A percentile compares a stretch with the other conserved stretches of the same genome.
These are phyloP conservation scores for Echeneis naucrates DNA, from an alignment of 2,797 vertebrate species.

Conservation along the genomic window DNA sequence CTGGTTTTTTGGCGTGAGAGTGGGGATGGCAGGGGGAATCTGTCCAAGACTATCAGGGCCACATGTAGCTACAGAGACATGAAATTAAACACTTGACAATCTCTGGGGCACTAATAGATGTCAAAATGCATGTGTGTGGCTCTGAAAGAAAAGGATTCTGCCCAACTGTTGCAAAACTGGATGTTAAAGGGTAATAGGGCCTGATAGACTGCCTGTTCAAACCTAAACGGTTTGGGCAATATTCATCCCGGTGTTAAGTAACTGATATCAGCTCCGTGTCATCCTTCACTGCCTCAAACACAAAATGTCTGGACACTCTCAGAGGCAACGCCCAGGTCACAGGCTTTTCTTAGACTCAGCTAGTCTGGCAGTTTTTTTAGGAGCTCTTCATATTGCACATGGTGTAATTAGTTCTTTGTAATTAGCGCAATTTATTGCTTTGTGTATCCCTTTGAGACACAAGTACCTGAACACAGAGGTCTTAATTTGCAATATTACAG, in stretches of 20 bases:
- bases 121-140: constrained; percentile 29
- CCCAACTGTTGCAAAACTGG: constrained; percentile 47
- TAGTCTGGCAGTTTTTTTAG: constrained; percentile 64
- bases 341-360: constrained; percentile 71
- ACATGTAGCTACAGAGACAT: constrained; percentile 49
- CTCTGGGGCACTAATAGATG: constrained; percentile 64
- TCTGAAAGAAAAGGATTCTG: constrained; percentile 29
- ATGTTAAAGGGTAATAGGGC: constrained; percentile 63
- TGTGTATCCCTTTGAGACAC: constrained; percentile 72
- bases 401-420: constrained; percentile 79
- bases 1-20: constrained; percentile 30
- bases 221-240: constrained; percentile 38
- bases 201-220: constrained; percentile 61
- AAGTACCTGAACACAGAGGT: constrained; percentile 70
- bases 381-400: constrained; percentile 72
- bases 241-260: constrained; percentile 36
- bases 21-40: constrained; percentile 29
- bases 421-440: constrained; percentile 82
- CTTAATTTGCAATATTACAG: constrained; percentile 79
- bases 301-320: constrained; percentile 32
- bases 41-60: constrained; percentile 29
- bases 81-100: constrained; percentile 67
- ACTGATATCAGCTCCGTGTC: constrained; percentile 28
- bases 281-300: constrained; percentile 34
- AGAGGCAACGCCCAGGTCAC: constrained; percentile 61